Base-by-base conservation (phyloP, 2,888 invertebrate species). In the Eucera pruinosa region DNA sequence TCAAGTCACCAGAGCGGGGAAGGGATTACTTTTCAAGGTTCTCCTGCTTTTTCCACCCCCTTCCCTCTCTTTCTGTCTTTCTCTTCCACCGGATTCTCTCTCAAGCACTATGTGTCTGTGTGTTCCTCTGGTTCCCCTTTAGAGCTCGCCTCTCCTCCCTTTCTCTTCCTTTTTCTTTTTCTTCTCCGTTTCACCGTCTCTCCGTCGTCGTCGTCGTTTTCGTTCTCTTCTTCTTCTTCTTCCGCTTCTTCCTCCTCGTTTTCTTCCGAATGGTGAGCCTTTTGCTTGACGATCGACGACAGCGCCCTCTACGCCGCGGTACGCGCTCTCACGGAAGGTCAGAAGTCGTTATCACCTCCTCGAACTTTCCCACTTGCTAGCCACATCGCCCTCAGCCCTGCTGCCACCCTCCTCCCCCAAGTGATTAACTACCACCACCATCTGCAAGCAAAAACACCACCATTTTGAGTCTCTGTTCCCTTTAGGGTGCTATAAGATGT, bases 341-440 rank as follows among this genome's bases (percentile, higher is more conserved):
- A 91, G 88, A 91, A 91, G 88, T 89, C 86, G 86, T 89, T 90
- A 91, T 91, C 91, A 91, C 91, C 91, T 91, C 90, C 90, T 90
- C 90, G 88, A 78, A 90, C 89, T 87, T 90, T 90, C 85, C 90
- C 90, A 83, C 89, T 90, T 81, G 78, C 72, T 52, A 90, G 86
- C 90, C 90, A 88, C 91, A 90, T 91, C 84, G 89, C 90, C 89
- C 83, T 87, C 86, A 81, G 76, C 82, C 82, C 80, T 81, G 80
- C 84, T 84, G 78, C 83, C 86, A 77, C 85, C 83, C 84, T 83
- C 85, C 83, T 80, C 85, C 85, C 80, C 75, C 73, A 80, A 78
- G 60, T 81, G 80, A 77, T 87, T 86, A 80, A 87, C 85, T 85
- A 83, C 83, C 87, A 87, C 86, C 86, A 91, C 89, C 91, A 91